Evolutionary conservation across 2,888 invertebrate species (phyloP), one percentile per base, ranked within the genome.

Genomic region (Nipponacmea schrenckii): DNA sequence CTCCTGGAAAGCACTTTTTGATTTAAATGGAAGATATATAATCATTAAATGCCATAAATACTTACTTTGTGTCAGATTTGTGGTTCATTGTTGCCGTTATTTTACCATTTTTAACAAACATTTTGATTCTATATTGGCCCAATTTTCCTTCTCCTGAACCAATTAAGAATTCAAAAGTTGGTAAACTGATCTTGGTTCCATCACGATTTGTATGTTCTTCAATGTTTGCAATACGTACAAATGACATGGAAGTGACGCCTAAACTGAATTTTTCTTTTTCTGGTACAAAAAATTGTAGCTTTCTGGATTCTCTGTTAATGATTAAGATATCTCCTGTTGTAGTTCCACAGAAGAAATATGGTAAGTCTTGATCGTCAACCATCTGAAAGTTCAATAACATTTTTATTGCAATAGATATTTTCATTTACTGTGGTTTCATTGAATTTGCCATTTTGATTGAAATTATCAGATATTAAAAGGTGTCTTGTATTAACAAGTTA

Each of bases 121-220:
- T 66, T 67, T 74, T 73, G 45, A 79, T 71, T 26, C 73, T 73
- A 65, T 73, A 79, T 45, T 70, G 71, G 17, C 77, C 79, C 24
- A 96, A 89, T 0, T 92, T 93, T 0, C 97, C 97, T 88, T 95
- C 94, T 0, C 97, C 97, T 4, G 94, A 93, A 0, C 96, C 97
- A 72, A 96, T 92, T 2, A 96, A 88, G 46, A 90, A 74, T 64
- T 88, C 83, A 27, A 82, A 84, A 70, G 80, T 85, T 27, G 72
- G 66, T 66, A 69, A 70, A 17, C 65, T 67, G 31, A 62, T 63
- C 56, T 71, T 67, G 20, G 69, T 73, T 56, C 68, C 67, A 26
- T 71, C 67, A n/a, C 48, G 20, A 62, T 71, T 67, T 24, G 24
- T 24, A 24, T 56, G 56, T 48, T 71, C 63, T 1, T 10, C 62